Conservation (phyloP, 2,113 vertebrate species). For the Chlamydotis undulata region DNA sequence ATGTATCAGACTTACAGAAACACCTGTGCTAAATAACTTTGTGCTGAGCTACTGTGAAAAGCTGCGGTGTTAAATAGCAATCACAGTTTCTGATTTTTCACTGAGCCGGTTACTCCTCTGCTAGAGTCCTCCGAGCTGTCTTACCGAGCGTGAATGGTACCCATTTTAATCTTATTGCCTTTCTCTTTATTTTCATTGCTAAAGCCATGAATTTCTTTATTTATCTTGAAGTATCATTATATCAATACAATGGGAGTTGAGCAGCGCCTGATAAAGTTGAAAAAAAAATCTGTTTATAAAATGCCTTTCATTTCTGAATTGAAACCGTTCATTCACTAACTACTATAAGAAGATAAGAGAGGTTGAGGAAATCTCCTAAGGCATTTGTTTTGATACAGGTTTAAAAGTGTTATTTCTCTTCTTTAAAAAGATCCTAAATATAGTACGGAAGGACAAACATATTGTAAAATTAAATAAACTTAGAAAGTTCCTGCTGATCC, state of each 20-base stretch:
- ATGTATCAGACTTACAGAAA: slow-evolving; percentile 68
- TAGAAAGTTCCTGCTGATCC: background rate
- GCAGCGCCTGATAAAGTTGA: background rate
- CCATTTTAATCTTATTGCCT: background rate
- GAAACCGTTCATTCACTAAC: background rate
- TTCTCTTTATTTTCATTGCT: background rate
- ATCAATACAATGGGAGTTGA: slow-evolving; percentile 19
- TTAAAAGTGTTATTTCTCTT: background rate
- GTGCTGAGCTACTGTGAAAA: slow-evolving; percentile 65
- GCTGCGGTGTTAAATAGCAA: slow-evolving; percentile 61
- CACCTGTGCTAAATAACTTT: slow-evolving; percentile 66
- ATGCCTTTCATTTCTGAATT: background rate
- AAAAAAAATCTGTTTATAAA: background rate
- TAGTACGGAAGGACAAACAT: background rate
- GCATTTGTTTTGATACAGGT: background rate
- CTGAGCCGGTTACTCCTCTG: slow-evolving; percentile 44
- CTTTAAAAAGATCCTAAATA: background rate
- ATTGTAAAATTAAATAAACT: background rate
- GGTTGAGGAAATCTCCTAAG: background rate
- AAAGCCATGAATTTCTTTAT: background rate
- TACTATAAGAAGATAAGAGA: background rate
- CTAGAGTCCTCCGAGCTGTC: slow-evolving; percentile 30
- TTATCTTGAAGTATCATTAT: background rate
- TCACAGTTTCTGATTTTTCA: slow-evolving; percentile 45
- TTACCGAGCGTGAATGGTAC: background rate